phyloP scores from a whole-genome alignment of 2,113 vertebrate species.

The Psephotus haematonotus region DNA sequence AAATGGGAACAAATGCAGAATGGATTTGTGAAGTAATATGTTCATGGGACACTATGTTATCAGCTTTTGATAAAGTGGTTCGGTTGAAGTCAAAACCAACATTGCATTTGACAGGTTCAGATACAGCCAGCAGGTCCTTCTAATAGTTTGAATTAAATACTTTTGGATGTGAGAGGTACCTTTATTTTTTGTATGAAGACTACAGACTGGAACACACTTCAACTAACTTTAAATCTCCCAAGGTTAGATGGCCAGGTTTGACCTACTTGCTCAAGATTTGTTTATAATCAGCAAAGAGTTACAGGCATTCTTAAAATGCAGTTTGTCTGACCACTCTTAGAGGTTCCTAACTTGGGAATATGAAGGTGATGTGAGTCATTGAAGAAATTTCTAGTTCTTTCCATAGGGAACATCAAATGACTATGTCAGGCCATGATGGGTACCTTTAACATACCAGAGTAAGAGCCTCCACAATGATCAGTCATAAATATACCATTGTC shows the following conservation, averaged over 20 bases:
- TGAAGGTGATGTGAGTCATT: fast-evolving
- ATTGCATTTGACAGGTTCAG: background rate
- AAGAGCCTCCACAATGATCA: background rate
- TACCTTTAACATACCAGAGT: background rate
- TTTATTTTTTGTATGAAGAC: background rate
- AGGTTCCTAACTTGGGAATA: background rate
- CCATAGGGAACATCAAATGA: background rate
- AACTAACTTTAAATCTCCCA: background rate
- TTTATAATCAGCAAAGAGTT: background rate
- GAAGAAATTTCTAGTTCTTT: background rate
- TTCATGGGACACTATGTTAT: background rate
- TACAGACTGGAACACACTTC: background rate
- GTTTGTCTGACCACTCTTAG: background rate
- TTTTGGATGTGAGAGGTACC: background rate
- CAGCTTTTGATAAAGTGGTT: background rate
- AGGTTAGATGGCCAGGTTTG: background rate
- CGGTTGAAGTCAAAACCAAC: background rate
- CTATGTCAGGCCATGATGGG: fast-evolving
- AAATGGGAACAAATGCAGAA: background rate
- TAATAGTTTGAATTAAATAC: background rate
- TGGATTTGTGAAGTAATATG: background rate
- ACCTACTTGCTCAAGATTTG: background rate
- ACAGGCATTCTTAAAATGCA: background rate
- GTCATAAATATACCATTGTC: background rate
- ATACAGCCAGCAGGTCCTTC: background rate